Conservation (phyloP, 1,140 invertebrate genomes). For the Liolophura sinensis region DNA sequence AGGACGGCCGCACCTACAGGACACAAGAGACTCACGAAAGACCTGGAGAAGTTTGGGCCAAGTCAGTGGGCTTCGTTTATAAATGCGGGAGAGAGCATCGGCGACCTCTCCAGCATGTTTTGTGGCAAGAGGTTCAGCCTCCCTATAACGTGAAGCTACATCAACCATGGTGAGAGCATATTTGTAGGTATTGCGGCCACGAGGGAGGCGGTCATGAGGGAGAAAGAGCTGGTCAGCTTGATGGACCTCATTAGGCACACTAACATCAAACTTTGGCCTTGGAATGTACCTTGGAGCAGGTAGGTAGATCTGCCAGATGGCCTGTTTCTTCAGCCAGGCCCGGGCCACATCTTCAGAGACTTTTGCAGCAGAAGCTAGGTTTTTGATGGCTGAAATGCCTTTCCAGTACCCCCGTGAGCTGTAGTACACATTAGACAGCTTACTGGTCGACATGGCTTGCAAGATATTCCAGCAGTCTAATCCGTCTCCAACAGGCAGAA, state of each 20-base stretch:
- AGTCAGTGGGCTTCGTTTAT: no score
- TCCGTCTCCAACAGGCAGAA: constrained; percentile 7
- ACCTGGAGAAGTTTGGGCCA: no score
- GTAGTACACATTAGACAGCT: constrained; percentile 14
- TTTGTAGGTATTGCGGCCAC: constrained; percentile 12
- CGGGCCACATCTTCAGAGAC: no score
- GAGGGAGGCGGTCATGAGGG: no score
- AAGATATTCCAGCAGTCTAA: constrained; percentile 6
- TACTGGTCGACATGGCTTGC: neutral
- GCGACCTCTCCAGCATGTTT: constrained; percentile 9
- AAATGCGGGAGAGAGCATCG: constrained; percentile 6
- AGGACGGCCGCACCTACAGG: constrained; percentile 17
- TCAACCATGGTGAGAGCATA: constrained; percentile 14
- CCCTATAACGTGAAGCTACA: constrained; percentile 10
- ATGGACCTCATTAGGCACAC: constrained; percentile 18
- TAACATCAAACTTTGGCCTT: constrained; percentile 11
- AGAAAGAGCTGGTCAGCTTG: constrained; percentile 26
- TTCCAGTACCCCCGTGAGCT: constrained; percentile 13
- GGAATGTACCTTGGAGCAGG: constrained; percentile 14
- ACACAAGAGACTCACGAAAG: constrained; percentile 13
- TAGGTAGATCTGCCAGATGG: constrained; percentile 24
- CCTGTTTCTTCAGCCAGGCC: no score
- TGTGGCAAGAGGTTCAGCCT: constrained; percentile 9
- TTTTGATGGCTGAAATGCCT: constrained; percentile 10
- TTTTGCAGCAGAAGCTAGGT: constrained; percentile 13